These are phyloP conservation scores for Sebastes alutus DNA, from an alignment of 2,797 vertebrate species.

Conservation along the genomic window DNA sequence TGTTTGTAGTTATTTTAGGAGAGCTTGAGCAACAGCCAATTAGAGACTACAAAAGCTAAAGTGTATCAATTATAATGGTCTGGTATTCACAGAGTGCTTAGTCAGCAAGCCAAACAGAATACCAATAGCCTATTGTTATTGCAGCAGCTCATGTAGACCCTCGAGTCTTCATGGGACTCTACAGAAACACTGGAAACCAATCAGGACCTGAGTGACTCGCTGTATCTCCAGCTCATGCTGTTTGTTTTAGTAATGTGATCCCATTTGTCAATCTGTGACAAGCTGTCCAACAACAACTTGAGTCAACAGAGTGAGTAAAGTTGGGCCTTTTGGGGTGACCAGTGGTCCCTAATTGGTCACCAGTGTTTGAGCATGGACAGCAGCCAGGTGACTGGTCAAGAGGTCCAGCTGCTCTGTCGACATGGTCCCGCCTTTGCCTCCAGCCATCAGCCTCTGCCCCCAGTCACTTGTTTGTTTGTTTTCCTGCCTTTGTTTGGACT, in stretches of 20 bases:
- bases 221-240: conserved; percentile 54
- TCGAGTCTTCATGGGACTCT: conserved; percentile 3
- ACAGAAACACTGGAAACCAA: conserved; percentile 19
- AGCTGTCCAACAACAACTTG: conserved; percentile 57
- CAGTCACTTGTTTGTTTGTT: conserved; percentile 76
- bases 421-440: conserved; percentile 27
- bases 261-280: conserved; percentile 65
- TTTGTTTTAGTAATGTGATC: conserved; percentile 72
- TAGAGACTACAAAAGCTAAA: conserved; percentile 54
- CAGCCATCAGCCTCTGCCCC: conserved; percentile 40
- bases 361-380: conserved; percentile 60
- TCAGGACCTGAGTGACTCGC: conserved; percentile 21
- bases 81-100: conserved; percentile 40
- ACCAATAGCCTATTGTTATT: conserved; percentile 7
- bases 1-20: conserved; percentile 70
- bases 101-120: conserved; percentile 33
- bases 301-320: conserved; percentile 53
- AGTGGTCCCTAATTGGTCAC: conserved; percentile 44
- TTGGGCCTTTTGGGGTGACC: conserved; percentile 52
- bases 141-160: not conserved
- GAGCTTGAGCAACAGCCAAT: conserved; percentile 45
- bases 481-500: conserved; percentile 78
- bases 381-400: conserved; percentile 61
- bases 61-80: conserved; percentile 45
- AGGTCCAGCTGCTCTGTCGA: conserved; percentile 58